Evolutionary conservation across 2,797 vertebrate species (phyloP).

Genomic region (Merluccius polli): DNA sequence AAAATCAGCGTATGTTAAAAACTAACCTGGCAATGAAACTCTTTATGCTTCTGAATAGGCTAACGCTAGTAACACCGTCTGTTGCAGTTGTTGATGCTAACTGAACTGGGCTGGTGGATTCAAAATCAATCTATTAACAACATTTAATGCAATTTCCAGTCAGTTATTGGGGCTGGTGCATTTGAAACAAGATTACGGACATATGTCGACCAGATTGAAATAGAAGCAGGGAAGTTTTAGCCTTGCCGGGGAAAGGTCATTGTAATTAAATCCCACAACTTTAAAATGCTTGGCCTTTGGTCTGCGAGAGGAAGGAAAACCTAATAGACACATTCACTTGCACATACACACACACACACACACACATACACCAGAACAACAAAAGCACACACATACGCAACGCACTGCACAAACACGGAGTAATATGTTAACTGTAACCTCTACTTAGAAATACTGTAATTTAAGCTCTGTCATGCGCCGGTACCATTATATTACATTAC

Average conservation of each 20-base stretch:
- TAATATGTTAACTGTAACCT: not conserved
- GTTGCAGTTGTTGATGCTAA: not conserved
- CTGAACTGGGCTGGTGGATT: constrained; percentile 19
- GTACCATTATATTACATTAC: not conserved
- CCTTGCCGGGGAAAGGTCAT: constrained; percentile 63
- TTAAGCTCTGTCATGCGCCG: too few species aligned
- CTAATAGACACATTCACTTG: constrained; percentile 45
- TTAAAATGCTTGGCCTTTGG: constrained; percentile 65
- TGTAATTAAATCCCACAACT: constrained; percentile 69
- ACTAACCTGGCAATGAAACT: not conserved
- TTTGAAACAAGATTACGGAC: constrained; percentile 47
- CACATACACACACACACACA: not conserved
- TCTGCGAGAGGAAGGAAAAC: constrained; percentile 45
- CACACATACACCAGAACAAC: not conserved
- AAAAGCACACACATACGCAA: not conserved
- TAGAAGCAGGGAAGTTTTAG: constrained; percentile 40
- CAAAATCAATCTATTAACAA: constrained; percentile 33
- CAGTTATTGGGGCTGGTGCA: constrained; percentile 34
- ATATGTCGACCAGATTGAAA: constrained; percentile 36
- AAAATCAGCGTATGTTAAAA: too few species aligned
- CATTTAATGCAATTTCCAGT: constrained; percentile 54
- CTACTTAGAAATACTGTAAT: too few species aligned
- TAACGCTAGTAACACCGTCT: not conserved
- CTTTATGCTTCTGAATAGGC: not conserved
- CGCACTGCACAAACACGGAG: not conserved